Base-by-base conservation (phyloP, 2,888 invertebrate species). In the Netelia inedita region DNA sequence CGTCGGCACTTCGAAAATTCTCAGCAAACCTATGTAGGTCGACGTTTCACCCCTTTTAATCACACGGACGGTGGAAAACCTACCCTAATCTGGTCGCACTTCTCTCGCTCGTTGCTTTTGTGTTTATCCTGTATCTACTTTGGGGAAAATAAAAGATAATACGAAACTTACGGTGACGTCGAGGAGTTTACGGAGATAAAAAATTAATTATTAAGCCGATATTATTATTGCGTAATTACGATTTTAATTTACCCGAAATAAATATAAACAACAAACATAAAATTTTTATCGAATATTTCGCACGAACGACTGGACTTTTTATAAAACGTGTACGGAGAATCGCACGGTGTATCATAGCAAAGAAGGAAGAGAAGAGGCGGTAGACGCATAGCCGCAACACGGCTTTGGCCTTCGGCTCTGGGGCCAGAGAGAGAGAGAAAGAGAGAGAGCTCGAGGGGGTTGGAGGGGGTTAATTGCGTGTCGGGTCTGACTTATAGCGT, bases 401-500 rank as follows among this genome's bases (percentile, higher is more conserved):
- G 55, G 59, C 68, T 76, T 61, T 55, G 21, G 61, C 41, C 74
- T 59, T 72, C 76, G 72, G 68, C 57, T 63, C 71, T 46, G 55
- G n/a, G 10, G 19, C 65, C 19, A n/a, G 43, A n/a, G 28, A 59
- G 61, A 35, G 28, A 59, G 61, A 35, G 41, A 63, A 5, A 41
- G 23, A n/a, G 14, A 2, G 41, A 59, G 57, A 35, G 75, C 43
- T 23, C 71, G 68, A 61, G 68, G 66, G 72, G 23, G 84, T 76
- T 28, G 28, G 28, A 28, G 73, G 85, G 87, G 89, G 88, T 91
- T 93, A 92, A 93, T 93, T 92, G 91, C 89, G 90, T 89, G 93
- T 92, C 92, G 90, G 88, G 88, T 88, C 88, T 93, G 93, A 93
- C 92, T 93, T 93, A 93, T 93, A 91, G 93, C 92, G 88, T 91